phyloP scores from a whole-genome alignment of 1,140 invertebrate genomes.

The Caenorhabditis inopinata region DNA sequence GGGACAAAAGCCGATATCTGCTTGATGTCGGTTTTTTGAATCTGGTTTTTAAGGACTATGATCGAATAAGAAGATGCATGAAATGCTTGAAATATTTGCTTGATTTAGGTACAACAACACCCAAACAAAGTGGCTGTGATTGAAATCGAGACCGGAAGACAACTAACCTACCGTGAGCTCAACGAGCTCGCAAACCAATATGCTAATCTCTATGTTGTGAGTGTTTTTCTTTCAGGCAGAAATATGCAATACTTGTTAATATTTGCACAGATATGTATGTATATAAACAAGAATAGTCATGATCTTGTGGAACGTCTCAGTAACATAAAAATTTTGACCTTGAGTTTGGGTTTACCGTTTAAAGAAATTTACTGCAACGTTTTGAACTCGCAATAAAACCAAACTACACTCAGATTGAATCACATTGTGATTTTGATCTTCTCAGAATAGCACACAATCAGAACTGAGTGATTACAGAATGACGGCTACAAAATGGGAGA shows the following conservation, averaged over 20 bases:
- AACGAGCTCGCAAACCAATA: constrained; percentile 59
- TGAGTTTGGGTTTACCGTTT: too few species aligned
- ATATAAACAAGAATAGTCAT: too few species aligned
- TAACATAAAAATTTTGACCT: too few species aligned
- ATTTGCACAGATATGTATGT: too few species aligned
- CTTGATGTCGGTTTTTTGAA: constrained; percentile 8
- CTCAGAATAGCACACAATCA: too few species aligned
- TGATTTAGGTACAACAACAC: constrained; percentile 31
- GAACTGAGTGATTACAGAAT: constrained; percentile 71
- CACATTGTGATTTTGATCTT: neutral
- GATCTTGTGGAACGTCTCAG: too few species aligned
- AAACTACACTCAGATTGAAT: neutral
- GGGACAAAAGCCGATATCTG: neutral
- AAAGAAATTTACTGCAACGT: too few species aligned
- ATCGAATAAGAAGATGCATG: neutral
- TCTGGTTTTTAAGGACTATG: neutral
- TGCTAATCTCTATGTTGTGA: constrained; percentile 59
- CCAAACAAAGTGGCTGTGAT: constrained; percentile 31
- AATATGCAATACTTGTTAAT: too few species aligned
- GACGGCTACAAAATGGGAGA: constrained; percentile 76
- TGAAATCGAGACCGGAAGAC: constrained; percentile 48
- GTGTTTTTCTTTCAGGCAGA: neutral
- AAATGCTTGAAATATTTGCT: too few species aligned
- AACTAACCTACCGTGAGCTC: constrained; percentile 60
- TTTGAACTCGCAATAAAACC: too few species aligned